These are phyloP conservation scores for Pelagia noctiluca DNA, from an alignment of 30 jellyfish, hydroid and myxozoan genomes.

Conservation along the genomic window DNA sequence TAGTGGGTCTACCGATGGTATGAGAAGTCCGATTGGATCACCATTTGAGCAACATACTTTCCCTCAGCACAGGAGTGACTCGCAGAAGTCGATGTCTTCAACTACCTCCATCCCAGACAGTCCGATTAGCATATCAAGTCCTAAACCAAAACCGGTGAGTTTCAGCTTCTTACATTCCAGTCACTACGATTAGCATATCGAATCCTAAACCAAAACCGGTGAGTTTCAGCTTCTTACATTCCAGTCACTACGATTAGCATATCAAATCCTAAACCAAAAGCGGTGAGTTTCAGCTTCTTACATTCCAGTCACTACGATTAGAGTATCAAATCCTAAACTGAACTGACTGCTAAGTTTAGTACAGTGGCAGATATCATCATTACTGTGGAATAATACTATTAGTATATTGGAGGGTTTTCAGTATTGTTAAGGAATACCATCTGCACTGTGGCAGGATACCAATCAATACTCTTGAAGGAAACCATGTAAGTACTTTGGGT, in stretches of 20 bases:
- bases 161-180: conserved; percentile 54
- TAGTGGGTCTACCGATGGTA: conserved; percentile 42
- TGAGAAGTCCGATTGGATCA: conserved; percentile 59
- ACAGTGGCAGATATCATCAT: too few species aligned
- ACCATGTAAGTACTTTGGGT: too few species aligned
- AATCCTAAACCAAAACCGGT: conserved; percentile 67
- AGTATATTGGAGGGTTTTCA: too few species aligned
- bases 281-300: conserved; percentile 65
- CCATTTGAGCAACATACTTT: conserved; percentile 60
- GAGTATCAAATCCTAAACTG: conserved; percentile 30
- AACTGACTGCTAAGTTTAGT: too few species aligned
- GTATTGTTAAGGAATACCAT: too few species aligned
- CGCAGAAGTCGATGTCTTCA: conserved; percentile 65
- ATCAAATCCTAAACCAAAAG: conserved; percentile 48
- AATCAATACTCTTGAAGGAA: too few species aligned
- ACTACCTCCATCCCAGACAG: conserved; percentile 57
- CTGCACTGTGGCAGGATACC: too few species aligned
- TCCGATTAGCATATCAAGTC: conserved; percentile 32
- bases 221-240: conserved; percentile 53
- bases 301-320: conserved; percentile 55
- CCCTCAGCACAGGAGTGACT: conserved; percentile 49
- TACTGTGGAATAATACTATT: too few species aligned
- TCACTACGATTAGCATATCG: conserved; percentile 32
- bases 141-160: conserved; percentile 74
- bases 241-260: conserved; percentile 54